These are phyloP conservation scores for Troglohyphantes excavatus DNA, from an alignment of 2,888 invertebrate genomes.

Conservation along the genomic window DNA sequence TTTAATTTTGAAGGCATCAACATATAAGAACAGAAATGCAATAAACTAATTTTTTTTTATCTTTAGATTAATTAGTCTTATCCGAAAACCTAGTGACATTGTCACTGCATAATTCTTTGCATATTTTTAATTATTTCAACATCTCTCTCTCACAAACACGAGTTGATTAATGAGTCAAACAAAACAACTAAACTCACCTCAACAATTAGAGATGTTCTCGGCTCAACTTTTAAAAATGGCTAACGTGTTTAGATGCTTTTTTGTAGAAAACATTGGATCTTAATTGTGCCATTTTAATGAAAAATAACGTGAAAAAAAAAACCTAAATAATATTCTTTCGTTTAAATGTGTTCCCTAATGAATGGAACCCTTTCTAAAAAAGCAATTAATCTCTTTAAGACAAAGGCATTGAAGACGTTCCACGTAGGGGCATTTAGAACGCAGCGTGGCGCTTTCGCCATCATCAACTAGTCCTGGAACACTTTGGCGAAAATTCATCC, in stretches of 20 bases:
- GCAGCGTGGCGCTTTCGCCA: background rate
- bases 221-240: background rate
- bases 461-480: background rate
- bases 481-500: background rate
- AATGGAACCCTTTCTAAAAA: background rate
- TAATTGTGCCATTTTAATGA: constrained; percentile 24
- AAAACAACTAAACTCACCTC: too few relatives aligned
- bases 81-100: too few relatives aligned
- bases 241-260: constrained; percentile 8
- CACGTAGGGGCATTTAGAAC: background rate
- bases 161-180: too few relatives aligned
- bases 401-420: constrained; percentile 15
- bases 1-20: too few relatives aligned
- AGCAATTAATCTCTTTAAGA: constrained; percentile 25
- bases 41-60: too few relatives aligned
- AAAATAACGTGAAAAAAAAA: background rate
- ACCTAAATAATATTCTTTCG: background rate
- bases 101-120: too few relatives aligned
- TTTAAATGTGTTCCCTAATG: constrained; percentile 29
- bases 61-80: too few relatives aligned
- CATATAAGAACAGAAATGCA: too few relatives aligned
- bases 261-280: constrained; percentile 12
- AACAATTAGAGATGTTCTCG: constrained; percentile 27
- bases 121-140: too few relatives aligned
- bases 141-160: too few relatives aligned